Conservation (phyloP, 1,140 invertebrate species). For the Pseudomyrmex concolor region DNA sequence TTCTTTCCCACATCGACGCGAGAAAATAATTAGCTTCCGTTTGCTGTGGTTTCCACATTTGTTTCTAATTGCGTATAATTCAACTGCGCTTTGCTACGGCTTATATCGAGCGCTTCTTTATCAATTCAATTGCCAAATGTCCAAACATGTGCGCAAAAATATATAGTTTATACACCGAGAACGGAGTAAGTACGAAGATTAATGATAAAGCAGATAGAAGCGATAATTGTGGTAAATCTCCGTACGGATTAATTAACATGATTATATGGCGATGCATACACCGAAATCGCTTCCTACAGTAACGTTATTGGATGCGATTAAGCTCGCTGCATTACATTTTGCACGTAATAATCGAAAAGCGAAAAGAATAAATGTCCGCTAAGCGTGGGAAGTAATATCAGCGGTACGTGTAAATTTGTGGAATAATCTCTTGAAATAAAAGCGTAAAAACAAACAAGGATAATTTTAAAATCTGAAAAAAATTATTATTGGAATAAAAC, state of each 20-base stretch:
- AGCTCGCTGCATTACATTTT: neutral
- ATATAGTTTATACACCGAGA: conserved; percentile 6
- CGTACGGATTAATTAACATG: conserved; percentile 52
- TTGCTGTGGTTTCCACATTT: neutral
- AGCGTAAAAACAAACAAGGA: no score
- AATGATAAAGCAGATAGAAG: conserved; percentile 42
- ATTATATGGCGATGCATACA: conserved; percentile 6
- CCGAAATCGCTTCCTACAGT: neutral
- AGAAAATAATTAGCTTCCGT: neutral
- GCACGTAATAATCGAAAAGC: neutral
- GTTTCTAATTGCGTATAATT: conserved; percentile 8
- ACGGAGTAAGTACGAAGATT: conserved; percentile 26
- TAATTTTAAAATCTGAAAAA: no score
- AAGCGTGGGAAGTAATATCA: neutral
- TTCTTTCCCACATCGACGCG: neutral
- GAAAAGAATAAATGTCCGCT: neutral
- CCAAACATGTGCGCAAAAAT: conserved; percentile 4
- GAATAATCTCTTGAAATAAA: no score
- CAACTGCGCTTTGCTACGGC: neutral
- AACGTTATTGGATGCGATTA: conserved; percentile 26
- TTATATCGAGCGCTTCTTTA: no score
- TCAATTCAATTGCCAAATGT: neutral
- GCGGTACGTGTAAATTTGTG: neutral
- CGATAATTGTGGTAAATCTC: conserved; percentile 34
- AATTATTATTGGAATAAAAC: neutral